Evolutionary conservation across 2,797 vertebrate species (phyloP), one percentile per base, ranked within the genome.

Genomic region (Chiloscyllium punctatum): DNA sequence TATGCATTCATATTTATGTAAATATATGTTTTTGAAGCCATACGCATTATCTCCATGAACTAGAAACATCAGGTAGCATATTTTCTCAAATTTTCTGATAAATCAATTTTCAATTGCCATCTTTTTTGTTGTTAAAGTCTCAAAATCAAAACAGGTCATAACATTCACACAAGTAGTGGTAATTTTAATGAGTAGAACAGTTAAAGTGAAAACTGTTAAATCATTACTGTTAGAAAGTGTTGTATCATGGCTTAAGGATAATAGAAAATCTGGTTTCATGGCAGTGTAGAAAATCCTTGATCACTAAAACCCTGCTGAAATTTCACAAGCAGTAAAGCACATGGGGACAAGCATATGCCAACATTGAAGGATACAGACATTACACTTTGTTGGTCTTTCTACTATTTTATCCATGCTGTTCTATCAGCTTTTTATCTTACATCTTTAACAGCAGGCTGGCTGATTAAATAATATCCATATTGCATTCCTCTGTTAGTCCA

Each of bases 401-500:
- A 77, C 42, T 77, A n/a, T 25, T 77, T 72, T 74, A 27, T 95
- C 42, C 94, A 48, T 74, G 42, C 94, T 74, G 66, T 71, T 94
- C 42, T 94, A 71, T 13, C 69, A 94, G 37, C 42, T 33, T 51
- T 94, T 74, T 53, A 74, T 33, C 6, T 42, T 21, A 92, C 66
- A 92, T n/a, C 90, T 92, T 27, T 92, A 92, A 42, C 90, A 92
- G 90, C 90, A 92, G 90, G 42, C 94, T 95, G 48, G 48, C 37
- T 74, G 53, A 95, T 94, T 95, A 95, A 51, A 95, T 95, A 77
- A 95, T 48, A 72, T 94, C 69, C 69, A 74, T 69, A 72, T n/a
- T 77, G 90, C 90, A 92, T 92, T 92, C 90, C 90, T 92, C 90
- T 42, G n/a, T 69, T 68, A 37, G 90, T 92, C 90, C 90, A 92